Base-by-base conservation (phyloP, 2,888 invertebrate species). In the Apotomis betuletana region DNA sequence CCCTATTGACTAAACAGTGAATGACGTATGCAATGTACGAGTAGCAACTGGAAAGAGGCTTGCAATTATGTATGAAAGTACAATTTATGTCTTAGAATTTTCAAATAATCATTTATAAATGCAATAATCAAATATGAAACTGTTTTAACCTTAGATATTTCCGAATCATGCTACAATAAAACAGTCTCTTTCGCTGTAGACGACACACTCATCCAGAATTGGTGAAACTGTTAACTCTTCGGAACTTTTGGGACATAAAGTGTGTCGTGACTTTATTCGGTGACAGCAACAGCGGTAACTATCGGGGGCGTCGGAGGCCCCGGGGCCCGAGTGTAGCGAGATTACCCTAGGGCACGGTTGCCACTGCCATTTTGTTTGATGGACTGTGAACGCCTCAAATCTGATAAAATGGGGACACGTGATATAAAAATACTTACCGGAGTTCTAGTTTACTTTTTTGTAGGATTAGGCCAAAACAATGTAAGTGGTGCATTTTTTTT, bases 311-410 rank as follows among this genome's bases (percentile, higher is more conserved):
- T 49, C 12, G 9, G 36, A 46, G 51, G 38, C 69, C 63, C 64
- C 5, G 41, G 15, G 72, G 52, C 67, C 38, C 64, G 74, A 75
- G 79, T 79, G 80, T 81, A 76, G 70, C 76, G 77, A 82, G 81
- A 82, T 84, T 85, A 83, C 85, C 81, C 81, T 27, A 27, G 84
- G 83, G 85, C 75, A 77, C 80, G 70, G 79, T 85, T 83, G 78
- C 80, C 72, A 76, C 73, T 64, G 77, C 74, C 77, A 78, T 77
- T 81, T 83, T 82, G 83, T 83, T 69, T 69, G 73, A 73, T 59
- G 69, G 55, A 63, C 83, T 80, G 78, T 78, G 78, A 77, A 75
- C 80, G 78, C 76, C 77, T 76, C 75, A 77, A 80, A 77, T 77
- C 79, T 79, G 74, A 77, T 79, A 76, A 72, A 72, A 68, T 59